These are phyloP conservation scores for Drosophila lini DNA, from an alignment of 1,140 invertebrate genomes.

Conservation along the genomic window DNA sequence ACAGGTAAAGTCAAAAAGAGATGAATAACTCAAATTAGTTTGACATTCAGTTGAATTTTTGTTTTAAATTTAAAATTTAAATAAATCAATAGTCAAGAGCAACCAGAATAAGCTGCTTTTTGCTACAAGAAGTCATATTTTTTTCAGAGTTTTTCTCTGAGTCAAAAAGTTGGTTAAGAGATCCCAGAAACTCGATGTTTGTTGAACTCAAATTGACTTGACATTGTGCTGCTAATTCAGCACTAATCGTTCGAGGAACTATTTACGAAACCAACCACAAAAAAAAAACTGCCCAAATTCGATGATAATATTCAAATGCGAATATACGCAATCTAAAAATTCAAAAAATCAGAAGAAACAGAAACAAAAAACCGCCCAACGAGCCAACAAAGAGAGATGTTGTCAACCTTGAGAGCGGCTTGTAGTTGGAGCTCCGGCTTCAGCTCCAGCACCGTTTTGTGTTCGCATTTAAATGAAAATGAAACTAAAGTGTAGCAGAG, in stretches of 20 bases:
- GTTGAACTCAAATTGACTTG: conserved; percentile 44
- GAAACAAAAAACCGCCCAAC: conserved; percentile 12
- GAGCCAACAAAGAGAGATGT: conserved; percentile 21
- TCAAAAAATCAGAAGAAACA: conserved; percentile 4
- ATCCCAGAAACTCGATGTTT: not conserved
- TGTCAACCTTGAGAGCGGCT: conserved; percentile 66
- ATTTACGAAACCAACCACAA: conserved; percentile 25
- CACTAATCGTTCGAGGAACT: conserved; percentile 66
- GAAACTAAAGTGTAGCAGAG: conserved; percentile 55
- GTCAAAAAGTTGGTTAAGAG: not conserved
- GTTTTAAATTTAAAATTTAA: conserved; percentile 2
- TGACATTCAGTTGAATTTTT: conserved; percentile 9
- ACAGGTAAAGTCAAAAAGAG: conserved; percentile 4
- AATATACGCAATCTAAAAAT: conserved; percentile 43
- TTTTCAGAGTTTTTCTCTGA: not conserved
- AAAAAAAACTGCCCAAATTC: conserved; percentile 14
- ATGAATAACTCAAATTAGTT: conserved; percentile 4
- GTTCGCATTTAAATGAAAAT: conserved; percentile 72
- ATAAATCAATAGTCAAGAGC: conserved; percentile 7
- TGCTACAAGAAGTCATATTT: not conserved
- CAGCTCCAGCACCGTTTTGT: conserved; percentile 28
- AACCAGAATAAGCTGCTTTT: not conserved
- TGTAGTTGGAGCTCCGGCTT: conserved; percentile 29
- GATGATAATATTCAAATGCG: conserved; percentile 52
- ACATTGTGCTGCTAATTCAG: conserved; percentile 68